These are phyloP conservation scores for Eupeodes latifasciatus DNA, from an alignment of 2,888 invertebrate genomes.

Conservation along the genomic window DNA sequence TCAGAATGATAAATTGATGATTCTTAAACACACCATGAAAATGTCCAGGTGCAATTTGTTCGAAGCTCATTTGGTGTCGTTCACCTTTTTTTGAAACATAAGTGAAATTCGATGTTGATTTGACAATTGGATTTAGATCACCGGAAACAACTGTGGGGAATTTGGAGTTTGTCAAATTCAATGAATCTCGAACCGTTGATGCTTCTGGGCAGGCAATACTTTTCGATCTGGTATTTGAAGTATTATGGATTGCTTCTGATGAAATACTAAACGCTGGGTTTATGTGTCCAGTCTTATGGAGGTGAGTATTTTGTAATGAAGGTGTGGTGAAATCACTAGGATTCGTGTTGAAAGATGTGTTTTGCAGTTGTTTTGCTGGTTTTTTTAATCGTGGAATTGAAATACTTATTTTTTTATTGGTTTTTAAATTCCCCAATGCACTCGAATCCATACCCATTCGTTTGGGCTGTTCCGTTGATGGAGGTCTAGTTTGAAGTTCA, in stretches of 20 bases:
- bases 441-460: slow-evolving; percentile 18
- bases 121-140: slow-evolving; percentile 32
- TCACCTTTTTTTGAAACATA: slow-evolving; percentile 54
- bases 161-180: neutral
- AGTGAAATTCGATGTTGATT: slow-evolving; percentile 56
- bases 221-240: neutral
- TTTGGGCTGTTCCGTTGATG: slow-evolving; percentile 51
- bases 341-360: slow-evolving; percentile 28
- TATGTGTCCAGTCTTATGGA: neutral
- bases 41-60: slow-evolving; percentile 39
- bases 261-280: slow-evolving; percentile 38
- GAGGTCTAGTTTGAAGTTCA: slow-evolving; percentile 45
- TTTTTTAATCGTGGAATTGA: neutral
- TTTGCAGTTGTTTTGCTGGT: neutral
- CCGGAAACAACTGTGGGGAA: neutral
- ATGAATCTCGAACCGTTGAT: neutral
- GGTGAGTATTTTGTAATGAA: neutral
- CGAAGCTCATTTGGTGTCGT: slow-evolving; percentile 50
- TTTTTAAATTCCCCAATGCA: slow-evolving; percentile 18
- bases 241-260: neutral
- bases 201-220: neutral
- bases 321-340: slow-evolving; percentile 26
- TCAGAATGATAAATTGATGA: slow-evolving; percentile 38
- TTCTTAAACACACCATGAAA: slow-evolving; percentile 43
- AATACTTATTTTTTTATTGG: neutral